These are phyloP conservation scores for Gyrodactylus salaris DNA, from an alignment of 1,140 invertebrate genomes.

Conservation along the genomic window DNA sequence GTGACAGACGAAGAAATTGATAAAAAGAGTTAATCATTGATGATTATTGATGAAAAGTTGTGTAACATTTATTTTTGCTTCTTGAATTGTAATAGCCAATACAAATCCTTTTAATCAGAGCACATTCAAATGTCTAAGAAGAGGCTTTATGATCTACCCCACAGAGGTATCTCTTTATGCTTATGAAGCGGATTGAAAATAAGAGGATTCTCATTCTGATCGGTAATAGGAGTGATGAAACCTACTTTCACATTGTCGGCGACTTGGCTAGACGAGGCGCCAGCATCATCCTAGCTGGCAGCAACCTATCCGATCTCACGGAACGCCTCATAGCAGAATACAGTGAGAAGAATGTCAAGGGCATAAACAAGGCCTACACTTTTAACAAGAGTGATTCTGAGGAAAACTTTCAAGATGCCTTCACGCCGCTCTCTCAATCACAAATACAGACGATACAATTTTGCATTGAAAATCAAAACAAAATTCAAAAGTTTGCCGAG, in stretches of 20 bases:
- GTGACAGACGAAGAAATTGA: no score
- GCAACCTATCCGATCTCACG: background rate
- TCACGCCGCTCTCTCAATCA: no score
- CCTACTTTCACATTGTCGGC: background rate
- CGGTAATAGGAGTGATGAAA: background rate
- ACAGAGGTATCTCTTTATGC: no score
- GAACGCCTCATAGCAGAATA: background rate
- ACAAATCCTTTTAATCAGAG: background rate
- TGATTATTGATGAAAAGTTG: background rate
- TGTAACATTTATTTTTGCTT: background rate
- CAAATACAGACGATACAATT: background rate
- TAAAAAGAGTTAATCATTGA: background rate
- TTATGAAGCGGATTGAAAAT: background rate
- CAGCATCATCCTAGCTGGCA: background rate
- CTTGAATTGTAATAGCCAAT: background rate
- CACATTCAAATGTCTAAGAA: background rate
- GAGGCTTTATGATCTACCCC: background rate
- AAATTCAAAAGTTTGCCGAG: background rate
- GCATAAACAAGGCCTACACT: background rate
- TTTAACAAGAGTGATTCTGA: background rate
- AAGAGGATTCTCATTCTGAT: background rate
- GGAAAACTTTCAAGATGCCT: background rate
- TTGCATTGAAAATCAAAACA: background rate
- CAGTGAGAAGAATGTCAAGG: background rate
- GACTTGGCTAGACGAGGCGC: background rate